phyloP scores from a whole-genome alignment of 1,140 invertebrate genomes.

The Parapsyche elsis region DNA sequence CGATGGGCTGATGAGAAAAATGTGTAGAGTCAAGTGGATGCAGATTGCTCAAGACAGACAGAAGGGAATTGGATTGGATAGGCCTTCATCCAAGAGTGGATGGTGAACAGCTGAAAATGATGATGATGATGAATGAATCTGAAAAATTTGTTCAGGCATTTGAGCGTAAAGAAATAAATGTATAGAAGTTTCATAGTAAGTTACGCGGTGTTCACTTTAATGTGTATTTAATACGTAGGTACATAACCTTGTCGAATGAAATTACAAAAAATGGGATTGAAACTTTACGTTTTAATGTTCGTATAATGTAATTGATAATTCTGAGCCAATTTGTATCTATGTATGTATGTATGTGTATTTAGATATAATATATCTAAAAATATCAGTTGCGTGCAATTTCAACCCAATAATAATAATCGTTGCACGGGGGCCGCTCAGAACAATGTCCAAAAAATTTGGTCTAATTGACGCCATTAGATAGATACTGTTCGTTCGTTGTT shows the following conservation, averaged over 20 bases:
- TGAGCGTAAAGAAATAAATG: no score
- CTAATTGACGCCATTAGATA: conserved; percentile 52
- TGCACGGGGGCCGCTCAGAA: conserved; percentile 41
- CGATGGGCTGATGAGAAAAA: no score
- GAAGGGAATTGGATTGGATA: no score
- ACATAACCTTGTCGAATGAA: neutral
- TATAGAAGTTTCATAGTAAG: no score
- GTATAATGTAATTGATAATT: neutral
- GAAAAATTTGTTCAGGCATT: no score
- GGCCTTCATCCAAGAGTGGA: no score
- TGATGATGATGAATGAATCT: no score
- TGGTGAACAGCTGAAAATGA: no score
- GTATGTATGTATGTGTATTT: neutral
- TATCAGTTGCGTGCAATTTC: conserved; percentile 51
- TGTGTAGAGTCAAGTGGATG: no score
- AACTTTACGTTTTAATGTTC: neutral
- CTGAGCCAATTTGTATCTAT: neutral
- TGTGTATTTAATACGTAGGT: neutral
- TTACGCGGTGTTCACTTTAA: neutral
- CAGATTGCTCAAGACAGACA: no score
- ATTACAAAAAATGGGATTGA: conserved; percentile 10
- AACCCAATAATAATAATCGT: conserved; percentile 49
- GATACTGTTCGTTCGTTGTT: conserved; percentile 14
- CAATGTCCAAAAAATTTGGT: conserved; percentile 50
- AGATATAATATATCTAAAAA: conserved; percentile 13